phyloP scores from a whole-genome alignment of 1,140 invertebrate species.

The Samia ricini region DNA sequence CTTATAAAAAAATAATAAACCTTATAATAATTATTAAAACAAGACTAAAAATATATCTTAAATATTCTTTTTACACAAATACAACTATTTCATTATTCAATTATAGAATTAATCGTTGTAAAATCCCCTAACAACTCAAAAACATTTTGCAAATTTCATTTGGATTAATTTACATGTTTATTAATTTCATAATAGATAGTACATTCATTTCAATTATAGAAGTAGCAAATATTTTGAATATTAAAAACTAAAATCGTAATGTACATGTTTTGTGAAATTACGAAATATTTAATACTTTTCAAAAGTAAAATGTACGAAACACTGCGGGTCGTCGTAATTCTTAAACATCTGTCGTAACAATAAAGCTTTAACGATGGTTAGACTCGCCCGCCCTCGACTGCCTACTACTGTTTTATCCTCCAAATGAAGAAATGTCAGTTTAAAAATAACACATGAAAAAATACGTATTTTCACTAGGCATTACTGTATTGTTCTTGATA shows the following conservation, averaged over 20 bases:
- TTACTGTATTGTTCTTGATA: no score
- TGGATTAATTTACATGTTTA: no score
- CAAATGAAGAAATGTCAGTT: slow-evolving; percentile 3
- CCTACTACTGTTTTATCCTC: slow-evolving; percentile 14
- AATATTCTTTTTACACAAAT: no score
- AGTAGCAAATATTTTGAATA: neutral
- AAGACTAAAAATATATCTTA: no score
- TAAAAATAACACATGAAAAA: neutral
- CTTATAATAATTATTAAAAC: no score
- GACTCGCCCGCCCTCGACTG: slow-evolving; percentile 11
- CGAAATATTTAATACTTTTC: neutral
- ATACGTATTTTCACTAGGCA: neutral
- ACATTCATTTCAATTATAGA: neutral
- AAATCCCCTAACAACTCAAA: no score
- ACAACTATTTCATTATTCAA: no score
- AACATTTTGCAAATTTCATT: no score
- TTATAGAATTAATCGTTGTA: no score
- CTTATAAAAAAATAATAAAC: no score
- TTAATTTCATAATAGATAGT: no score
- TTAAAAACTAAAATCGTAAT: neutral
- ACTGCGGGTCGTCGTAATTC: slow-evolving; percentile 32
- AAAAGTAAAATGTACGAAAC: slow-evolving; percentile 28
- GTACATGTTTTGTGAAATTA: neutral
- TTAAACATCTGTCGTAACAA: slow-evolving; percentile 37
- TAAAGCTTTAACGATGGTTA: slow-evolving; percentile 39